Base-by-base conservation (phyloP, 2,113 vertebrate species). In the Pluvialis apricaria region DNA sequence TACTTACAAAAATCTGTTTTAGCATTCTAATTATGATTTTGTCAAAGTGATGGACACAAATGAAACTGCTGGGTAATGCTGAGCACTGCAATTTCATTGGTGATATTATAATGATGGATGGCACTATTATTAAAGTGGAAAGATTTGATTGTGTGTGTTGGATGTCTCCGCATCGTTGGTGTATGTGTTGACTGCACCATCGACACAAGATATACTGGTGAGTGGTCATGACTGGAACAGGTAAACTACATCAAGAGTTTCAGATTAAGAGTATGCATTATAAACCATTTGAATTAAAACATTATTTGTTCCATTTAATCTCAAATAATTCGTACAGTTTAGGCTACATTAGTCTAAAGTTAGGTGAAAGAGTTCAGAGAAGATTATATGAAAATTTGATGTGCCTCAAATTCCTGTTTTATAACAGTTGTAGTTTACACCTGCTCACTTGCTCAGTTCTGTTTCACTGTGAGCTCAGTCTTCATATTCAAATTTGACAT, bases 21-120 rank as follows among this genome's bases (percentile, higher is more conserved):
- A 93, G 42, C 72, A 79, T 83, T 81, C 57, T 66, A 80, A 92
- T 94, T 95, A 90, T 44, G 45, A n/a, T 83, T 94, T 96, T 96
- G 60, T 89, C 81, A 78, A 57, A 96, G 36, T 84, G 34, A 92
- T 93, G 80, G 62, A 71, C 66, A 89, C n/a, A 91, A 82, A 90
- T 85, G 38, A 96, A 91, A 94, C 65, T 82, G 38, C 18, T 80
- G 51, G 44, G 31, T 88, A 89, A 58, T 73, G 45, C 47, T 92
- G 66, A 95, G 36, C 32, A 57, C 52, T 49, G 54, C 12, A 64
- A 17, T 92, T 94, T 94, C n/a, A 6, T 64, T 55, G 72, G 26
- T 80, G 47, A 54, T 69, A 31, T 34, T 92, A 79, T 75, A 82
- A 79, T 75, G 52, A 93, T 45, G 52, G 70, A 83, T 34, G 49